A percentile compares a stretch with the other conserved stretches of the same genome.
Evolutionary conservation across 2,797 vertebrate species (phyloP).

Genomic region (Rhabdophis nuchalis): DNA sequence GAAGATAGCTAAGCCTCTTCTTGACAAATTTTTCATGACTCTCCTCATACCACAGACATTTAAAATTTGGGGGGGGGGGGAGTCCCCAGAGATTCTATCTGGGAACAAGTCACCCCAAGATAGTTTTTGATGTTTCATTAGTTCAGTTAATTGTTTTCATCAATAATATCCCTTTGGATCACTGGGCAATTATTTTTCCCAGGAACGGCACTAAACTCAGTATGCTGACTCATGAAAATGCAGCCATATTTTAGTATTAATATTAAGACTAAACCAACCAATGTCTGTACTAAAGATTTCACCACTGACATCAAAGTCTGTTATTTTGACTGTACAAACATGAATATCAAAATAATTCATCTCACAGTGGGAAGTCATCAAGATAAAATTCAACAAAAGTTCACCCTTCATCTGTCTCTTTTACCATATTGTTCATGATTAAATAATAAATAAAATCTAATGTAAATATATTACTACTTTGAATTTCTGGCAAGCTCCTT

Average conservation of each 20-base stretch:
- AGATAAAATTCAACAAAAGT: neutral
- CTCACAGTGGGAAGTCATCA: neutral
- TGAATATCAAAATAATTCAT: constrained; percentile 1
- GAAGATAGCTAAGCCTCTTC: neutral
- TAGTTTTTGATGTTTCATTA: neutral
- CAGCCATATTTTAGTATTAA: neutral
- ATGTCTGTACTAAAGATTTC: neutral
- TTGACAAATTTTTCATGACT: neutral
- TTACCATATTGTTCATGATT: neutral
- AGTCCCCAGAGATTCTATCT: neutral
- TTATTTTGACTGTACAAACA: neutral
- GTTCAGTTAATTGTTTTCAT: neutral
- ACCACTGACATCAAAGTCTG: neutral
- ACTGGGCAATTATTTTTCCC: neutral
- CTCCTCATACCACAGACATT: neutral
- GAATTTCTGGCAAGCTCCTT: neutral
- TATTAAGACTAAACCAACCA: neutral
- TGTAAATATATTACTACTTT: neutral
- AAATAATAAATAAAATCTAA: constrained; percentile 5
- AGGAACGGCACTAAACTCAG: neutral
- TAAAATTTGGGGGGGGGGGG: neutral
- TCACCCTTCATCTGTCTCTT: neutral
- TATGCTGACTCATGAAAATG: neutral
- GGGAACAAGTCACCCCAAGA: neutral
- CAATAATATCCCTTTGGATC: neutral